Conservation (phyloP, 2,797 vertebrate genomes). For the Poecilia picta region DNA sequence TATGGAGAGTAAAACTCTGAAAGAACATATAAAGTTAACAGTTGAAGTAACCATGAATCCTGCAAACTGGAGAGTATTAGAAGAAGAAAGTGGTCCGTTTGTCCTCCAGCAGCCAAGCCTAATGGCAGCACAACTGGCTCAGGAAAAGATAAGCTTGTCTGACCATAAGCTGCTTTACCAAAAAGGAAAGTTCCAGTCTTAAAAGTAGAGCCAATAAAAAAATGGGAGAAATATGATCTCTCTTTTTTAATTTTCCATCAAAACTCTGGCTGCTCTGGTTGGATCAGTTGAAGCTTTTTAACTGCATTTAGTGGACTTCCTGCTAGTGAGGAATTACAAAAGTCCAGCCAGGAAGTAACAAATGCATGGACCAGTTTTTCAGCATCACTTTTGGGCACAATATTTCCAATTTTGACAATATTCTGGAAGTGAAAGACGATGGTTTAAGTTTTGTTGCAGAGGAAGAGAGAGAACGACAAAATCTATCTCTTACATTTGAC, state of each 20-base stretch:
- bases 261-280: too few relatives aligned
- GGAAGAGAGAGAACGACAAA: not conserved
- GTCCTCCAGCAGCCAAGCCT: not conserved
- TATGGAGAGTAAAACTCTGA: not conserved
- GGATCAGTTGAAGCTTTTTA: too few relatives aligned
- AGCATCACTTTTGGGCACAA: not conserved
- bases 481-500: not conserved
- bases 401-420: not conserved
- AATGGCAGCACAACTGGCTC: not conserved
- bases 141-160: not conserved
- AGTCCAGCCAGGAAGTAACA: too few relatives aligned
- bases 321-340: too few relatives aligned
- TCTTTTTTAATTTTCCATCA: too few relatives aligned
- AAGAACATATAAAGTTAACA: not conserved
- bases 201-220: too few relatives aligned
- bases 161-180: too few relatives aligned
- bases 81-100: not conserved
- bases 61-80: not conserved
- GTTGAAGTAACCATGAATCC: not conserved
- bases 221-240: too few relatives aligned
- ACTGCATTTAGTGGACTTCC: too few relatives aligned
- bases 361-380: too few relatives aligned
- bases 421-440: not conserved
- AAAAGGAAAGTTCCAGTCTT: too few relatives aligned
- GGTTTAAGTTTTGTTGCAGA: not conserved